phyloP scores from a whole-genome alignment of 2,113 vertebrate genomes.

The Entomyzon cyanotis region DNA sequence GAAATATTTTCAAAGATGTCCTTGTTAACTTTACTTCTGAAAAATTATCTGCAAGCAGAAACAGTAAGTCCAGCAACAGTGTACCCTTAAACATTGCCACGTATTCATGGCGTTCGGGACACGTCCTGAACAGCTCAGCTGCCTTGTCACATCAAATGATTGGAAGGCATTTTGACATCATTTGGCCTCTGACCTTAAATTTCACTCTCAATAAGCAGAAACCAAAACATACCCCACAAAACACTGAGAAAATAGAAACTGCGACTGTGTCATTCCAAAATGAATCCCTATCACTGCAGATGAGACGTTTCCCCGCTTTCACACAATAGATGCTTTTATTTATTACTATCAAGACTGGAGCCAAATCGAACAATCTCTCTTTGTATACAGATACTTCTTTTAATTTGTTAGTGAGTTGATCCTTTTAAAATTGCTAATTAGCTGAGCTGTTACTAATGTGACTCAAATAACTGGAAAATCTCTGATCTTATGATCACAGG shows the following conservation, averaged over 20 bases:
- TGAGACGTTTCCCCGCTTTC: slow-evolving; percentile 18
- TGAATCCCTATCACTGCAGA: slow-evolving; percentile 37
- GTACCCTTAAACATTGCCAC: neutral
- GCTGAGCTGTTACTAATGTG: slow-evolving; percentile 32
- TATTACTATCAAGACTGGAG: slow-evolving; percentile 38
- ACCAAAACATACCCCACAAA: slow-evolving; percentile 34
- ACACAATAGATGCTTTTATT: slow-evolving; percentile 64
- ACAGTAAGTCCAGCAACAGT: neutral
- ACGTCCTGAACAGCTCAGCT: slow-evolving; percentile 30
- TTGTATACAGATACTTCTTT: slow-evolving; percentile 40
- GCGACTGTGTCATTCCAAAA: slow-evolving; percentile 43
- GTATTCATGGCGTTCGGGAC: neutral
- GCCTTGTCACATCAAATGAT: slow-evolving; percentile 46
- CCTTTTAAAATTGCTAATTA: slow-evolving; percentile 47
- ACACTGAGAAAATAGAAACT: slow-evolving; percentile 57
- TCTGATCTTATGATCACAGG: slow-evolving; percentile 1
- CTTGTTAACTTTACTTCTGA: neutral
- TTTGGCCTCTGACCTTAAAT: slow-evolving; percentile 51
- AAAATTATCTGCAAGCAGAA: neutral
- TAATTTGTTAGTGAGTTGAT: slow-evolving; percentile 44
- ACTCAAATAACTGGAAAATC: slow-evolving; percentile 37
- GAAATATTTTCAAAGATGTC: neutral
- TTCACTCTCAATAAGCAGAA: slow-evolving; percentile 52
- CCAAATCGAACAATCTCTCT: slow-evolving; percentile 37
- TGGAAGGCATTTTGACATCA: slow-evolving; percentile 27